Evolutionary conservation across 2,888 invertebrate genomes (phyloP).

Genomic region (Drosophila meridionalis): DNA sequence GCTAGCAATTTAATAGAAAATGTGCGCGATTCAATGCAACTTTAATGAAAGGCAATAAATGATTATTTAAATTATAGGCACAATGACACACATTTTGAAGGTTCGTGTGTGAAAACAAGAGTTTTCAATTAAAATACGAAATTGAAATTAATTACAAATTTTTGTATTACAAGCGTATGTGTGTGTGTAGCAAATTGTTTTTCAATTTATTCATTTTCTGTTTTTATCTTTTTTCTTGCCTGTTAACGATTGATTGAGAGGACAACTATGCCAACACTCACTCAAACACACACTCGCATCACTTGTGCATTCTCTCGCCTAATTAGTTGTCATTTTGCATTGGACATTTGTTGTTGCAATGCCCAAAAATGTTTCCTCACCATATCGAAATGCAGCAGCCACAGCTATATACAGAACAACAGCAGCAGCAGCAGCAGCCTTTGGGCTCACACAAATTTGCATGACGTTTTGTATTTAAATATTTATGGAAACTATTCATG

Average conservation of each 20-base stretch:
- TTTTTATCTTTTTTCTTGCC: background rate
- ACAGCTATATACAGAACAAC: background rate
- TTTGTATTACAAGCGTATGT: background rate
- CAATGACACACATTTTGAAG: slow-evolving; percentile 2
- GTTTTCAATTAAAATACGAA: slow-evolving; percentile 1
- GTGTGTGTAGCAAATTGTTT: background rate
- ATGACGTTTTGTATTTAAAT: slow-evolving; percentile 49
- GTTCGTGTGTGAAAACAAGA: background rate
- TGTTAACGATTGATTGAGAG: slow-evolving; percentile 11
- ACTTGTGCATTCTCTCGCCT: slow-evolving; percentile 12
- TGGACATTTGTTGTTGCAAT: slow-evolving; percentile 26
- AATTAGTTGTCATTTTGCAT: slow-evolving; percentile 56
- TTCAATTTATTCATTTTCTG: background rate
- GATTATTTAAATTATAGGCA: background rate
- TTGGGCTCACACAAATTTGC: slow-evolving; percentile 28
- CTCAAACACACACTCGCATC: background rate
- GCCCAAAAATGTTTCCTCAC: slow-evolving; percentile 20
- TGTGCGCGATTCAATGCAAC: background rate
- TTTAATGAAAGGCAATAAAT: background rate
- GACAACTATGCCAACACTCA: background rate
- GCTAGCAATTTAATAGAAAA: background rate
- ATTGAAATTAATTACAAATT: slow-evolving; percentile 1
- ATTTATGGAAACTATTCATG: slow-evolving; percentile 69
- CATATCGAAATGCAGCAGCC: background rate
- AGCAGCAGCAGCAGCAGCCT: background rate